Evolutionary conservation across 1,140 invertebrate genomes (phyloP), one percentile per base, ranked within the genome.

Genomic region (Cotesia chilonis): DNA sequence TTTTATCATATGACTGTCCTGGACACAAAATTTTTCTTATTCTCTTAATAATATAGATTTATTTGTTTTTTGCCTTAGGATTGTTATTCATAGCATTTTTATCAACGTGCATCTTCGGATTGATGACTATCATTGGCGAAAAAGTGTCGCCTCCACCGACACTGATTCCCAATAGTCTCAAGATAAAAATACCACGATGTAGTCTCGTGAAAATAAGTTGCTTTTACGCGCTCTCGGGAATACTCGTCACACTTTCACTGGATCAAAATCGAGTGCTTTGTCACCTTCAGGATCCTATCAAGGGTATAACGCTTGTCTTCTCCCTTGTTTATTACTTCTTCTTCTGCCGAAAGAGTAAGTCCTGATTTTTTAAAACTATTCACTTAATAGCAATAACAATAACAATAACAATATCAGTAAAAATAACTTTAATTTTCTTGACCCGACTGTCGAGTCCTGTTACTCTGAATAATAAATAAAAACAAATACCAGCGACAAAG

Each of bases 201-300:
- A 71, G 77, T 0, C 71, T 84, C 36, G 70, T 84, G 35, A 86
- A 86, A 77, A 83, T 86, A 73, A 82, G 83, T 71, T 73, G 74
- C 4, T 5, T 84, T 2, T 86, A 85, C 52, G 82, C 82, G 2
- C 68, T 83, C 4, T 73, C 84, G 7, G 84, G 82, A 2, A 81
- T 86, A 67, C 77, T 84, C 9, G 72, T 82, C 12, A 84, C 80
- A 1, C 74, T 84, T n/a, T 81, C 85, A 0, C 74, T 87, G 61
- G 87, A 88, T 73, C 80, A 81, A 51, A 80, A 85, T 36, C 79
- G 88, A 74, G 90, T 90, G 14, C 77, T 89, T 10, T 91, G 90
- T 74, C 90, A 90, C 79, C 81, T 90, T 4, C 90, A 91, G 77
- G 90, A 90, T 79, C 90, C 90, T 0, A 87, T 90, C 35, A 89